Evolutionary conservation across 2,113 vertebrate species (phyloP).

Genomic region (Columbina picui): DNA sequence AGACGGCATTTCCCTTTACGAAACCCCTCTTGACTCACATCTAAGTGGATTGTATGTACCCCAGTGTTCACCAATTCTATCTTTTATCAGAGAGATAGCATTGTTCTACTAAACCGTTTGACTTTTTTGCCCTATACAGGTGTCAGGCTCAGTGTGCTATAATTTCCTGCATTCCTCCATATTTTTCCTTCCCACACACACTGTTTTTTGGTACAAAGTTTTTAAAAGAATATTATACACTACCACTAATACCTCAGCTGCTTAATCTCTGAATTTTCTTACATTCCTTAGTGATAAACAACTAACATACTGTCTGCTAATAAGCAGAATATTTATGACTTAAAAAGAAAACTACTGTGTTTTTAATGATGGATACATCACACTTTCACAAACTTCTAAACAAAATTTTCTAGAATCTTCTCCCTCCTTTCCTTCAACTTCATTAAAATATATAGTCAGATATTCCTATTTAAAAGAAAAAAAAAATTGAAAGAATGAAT

Average conservation of each 20-base stretch:
- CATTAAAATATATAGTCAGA: background rate
- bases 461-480: background rate
- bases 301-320: background rate
- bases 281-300: background rate
- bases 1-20: background rate
- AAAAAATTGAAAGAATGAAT: background rate
- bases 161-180: background rate
- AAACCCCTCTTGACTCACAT: background rate
- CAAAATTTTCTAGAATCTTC: background rate
- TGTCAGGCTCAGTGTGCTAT: background rate
- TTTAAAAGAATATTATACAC: background rate
- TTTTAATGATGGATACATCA: background rate
- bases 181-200: background rate
- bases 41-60: background rate
- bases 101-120: background rate
- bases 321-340: background rate
- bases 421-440: background rate
- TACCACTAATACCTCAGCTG: background rate
- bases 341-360: background rate
- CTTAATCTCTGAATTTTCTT: background rate
- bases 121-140: background rate
- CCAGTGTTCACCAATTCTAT: background rate
- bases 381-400: background rate
- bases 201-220: background rate
- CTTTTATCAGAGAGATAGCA: background rate